Evolutionary conservation across 2,797 vertebrate genomes (phyloP).

Genomic region (Mormyrus hasselquistii): DNA sequence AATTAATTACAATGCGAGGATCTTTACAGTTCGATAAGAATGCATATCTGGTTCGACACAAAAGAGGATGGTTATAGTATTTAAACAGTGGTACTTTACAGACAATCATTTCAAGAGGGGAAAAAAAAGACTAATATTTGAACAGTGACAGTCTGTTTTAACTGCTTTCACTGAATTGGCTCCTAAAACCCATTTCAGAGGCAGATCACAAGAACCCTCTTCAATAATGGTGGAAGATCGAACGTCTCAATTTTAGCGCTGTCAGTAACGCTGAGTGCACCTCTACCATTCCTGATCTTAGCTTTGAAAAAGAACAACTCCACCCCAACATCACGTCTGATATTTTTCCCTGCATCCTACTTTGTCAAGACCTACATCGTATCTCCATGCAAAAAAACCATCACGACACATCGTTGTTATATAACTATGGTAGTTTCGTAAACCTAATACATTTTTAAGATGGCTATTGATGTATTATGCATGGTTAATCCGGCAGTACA

Average conservation of each 20-base stretch:
- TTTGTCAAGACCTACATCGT: background rate
- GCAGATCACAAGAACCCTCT: conserved; percentile 52
- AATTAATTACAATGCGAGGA: background rate
- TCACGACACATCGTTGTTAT: background rate
- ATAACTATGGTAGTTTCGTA: background rate
- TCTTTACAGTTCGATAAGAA: background rate
- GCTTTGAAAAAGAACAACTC: background rate
- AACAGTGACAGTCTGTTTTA: conserved; percentile 19
- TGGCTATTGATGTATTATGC: background rate
- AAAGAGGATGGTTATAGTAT: conserved; percentile 8
- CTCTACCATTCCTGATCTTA: conserved; percentile 21
- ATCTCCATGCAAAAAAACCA: background rate
- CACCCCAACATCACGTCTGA: background rate
- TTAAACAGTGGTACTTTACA: conserved; percentile 6
- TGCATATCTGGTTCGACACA: background rate
- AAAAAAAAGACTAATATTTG: conserved; percentile 27
- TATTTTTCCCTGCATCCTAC: background rate
- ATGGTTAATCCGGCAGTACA: background rate
- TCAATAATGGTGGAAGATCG: conserved; percentile 30
- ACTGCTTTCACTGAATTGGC: conserved; percentile 22
- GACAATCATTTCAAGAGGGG: conserved; percentile 10
- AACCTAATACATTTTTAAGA: background rate
- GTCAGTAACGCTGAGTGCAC: conserved; percentile 36
- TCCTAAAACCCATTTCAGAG: conserved; percentile 24
- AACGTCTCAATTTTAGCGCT: conserved; percentile 36